Evolutionary conservation across 1,140 invertebrate species (phyloP).

Genomic region (Octopus sinensis): DNA sequence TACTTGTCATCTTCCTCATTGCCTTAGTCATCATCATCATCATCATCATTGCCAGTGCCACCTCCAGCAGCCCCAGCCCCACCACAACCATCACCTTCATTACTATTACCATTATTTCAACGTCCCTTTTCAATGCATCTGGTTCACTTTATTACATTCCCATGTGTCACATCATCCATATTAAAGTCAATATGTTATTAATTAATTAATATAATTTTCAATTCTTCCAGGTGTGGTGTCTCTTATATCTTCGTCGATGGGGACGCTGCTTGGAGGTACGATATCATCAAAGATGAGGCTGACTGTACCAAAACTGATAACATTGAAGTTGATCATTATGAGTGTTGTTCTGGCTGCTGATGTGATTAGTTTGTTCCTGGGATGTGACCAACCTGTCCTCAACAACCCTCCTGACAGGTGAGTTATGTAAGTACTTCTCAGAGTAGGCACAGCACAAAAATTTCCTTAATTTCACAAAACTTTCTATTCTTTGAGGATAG

Average conservation of each 20-base stretch:
- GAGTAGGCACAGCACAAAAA: too few relatives aligned
- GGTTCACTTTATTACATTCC: too few relatives aligned
- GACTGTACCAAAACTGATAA: neutral
- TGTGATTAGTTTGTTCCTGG: slow-evolving; percentile 28
- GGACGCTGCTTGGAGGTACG: slow-evolving; percentile 27
- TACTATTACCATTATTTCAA: too few relatives aligned
- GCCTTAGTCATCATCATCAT: too few relatives aligned
- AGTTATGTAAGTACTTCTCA: neutral
- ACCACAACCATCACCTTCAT: too few relatives aligned
- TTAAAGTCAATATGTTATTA: too few relatives aligned
- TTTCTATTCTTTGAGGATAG: too few relatives aligned
- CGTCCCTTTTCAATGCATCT: neutral
- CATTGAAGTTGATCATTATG: neutral
- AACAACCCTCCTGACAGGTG: slow-evolving; percentile 22
- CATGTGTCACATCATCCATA: too few relatives aligned
- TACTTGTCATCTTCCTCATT: too few relatives aligned
- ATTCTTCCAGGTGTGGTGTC: slow-evolving; percentile 22
- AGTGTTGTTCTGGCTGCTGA: neutral
- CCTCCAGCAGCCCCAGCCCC: too few relatives aligned
- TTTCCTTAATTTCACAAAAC: too few relatives aligned
- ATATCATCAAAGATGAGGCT: slow-evolving; percentile 22
- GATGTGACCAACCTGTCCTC: slow-evolving; percentile 39
- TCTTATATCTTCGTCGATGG: slow-evolving; percentile 22
- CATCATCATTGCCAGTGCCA: too few relatives aligned
- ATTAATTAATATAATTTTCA: neutral